A percentile compares a stretch with the other conserved stretches of the same genome.
Evolutionary conservation across 2,888 invertebrate species (phyloP).

Genomic region (Schizaphis graminum): DNA sequence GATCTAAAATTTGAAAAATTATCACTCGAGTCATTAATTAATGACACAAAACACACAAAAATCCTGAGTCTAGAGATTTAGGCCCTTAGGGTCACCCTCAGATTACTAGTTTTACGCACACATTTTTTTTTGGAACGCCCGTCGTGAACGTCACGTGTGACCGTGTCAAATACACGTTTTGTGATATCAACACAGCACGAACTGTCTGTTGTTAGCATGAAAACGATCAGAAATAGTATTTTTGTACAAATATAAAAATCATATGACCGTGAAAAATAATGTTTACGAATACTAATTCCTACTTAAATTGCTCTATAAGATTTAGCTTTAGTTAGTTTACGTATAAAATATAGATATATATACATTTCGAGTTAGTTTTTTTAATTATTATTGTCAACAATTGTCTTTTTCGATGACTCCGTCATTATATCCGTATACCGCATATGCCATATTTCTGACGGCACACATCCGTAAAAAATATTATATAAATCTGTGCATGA

Average conservation of each 20-base stretch:
- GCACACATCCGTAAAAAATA: neutral
- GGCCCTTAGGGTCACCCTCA: constrained; percentile 36
- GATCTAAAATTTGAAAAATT: constrained; percentile 12
- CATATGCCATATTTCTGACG: neutral
- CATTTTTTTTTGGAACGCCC: constrained; percentile 34
- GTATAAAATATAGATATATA: neutral
- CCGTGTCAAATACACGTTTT: constrained; percentile 53
- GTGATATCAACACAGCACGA: constrained; percentile 21
- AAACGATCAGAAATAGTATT: constrained; percentile 13
- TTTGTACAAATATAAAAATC: neutral
- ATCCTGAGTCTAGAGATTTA: neutral
- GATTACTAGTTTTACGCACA: constrained; percentile 39
- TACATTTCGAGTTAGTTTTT: neutral
- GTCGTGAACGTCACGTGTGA: constrained; percentile 60
- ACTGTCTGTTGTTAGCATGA: neutral
- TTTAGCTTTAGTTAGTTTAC: neutral
- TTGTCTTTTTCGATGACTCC: neutral
- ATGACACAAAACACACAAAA: neutral
- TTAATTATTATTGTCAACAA: neutral
- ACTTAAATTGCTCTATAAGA: neutral
- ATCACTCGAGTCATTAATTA: constrained; percentile 28
- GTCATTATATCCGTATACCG: neutral
- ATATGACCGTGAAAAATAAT: constrained; percentile 27
- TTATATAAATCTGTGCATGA: neutral
- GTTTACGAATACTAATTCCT: neutral